Evolutionary conservation across 2,113 vertebrate genomes (phyloP), one percentile per base, ranked within the genome.

Genomic region (Ptychochromis oligacanthus): DNA sequence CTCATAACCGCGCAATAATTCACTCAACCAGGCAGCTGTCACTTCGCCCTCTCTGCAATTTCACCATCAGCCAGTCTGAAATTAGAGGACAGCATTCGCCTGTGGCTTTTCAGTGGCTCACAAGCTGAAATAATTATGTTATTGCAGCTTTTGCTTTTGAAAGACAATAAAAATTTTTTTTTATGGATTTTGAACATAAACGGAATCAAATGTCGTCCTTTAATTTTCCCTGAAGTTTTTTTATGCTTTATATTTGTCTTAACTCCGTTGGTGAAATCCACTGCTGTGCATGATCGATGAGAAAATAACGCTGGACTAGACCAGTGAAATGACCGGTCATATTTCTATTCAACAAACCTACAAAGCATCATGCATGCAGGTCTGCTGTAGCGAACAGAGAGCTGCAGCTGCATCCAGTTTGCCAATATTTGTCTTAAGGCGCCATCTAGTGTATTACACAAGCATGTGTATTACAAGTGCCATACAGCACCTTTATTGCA

Each of bases 391-490:
- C 6, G 26, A 70, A 20, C 43, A 18, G 28, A 28, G 17, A 43
- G 22, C 58, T 40, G 24, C 75, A 13, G 58, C 1, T 2, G 31
- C 15, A 59, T 20, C 40, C 57, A 36, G 1, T 10, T 24, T 22
- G 5, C 15, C 79, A 92, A 67, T 4, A 22, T 15, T 70, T 75
- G 89, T 88, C 77, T 62, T 87, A 72, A 70, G 5, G 14, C 67
- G 57, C 90, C 94, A 93, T 91, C 94, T 94, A 92, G 89, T 91
- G n/a, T n/a, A n/a, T n/a, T n/a, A n/a, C n/a, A n/a, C n/a, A n/a
- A n/a, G n/a, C 11, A 15, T 1, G 6, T 43, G 65, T 59, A 89
- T 81, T 90, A 83, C 93, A 92, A 15, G 31, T 62, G 64, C 67
- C 20, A 31, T 0, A 14, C 11, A 72, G 28, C 26, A n/a, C 31